Evolutionary conservation across 2,797 vertebrate species (phyloP).

Genomic region (Chrysocyon brachyurus): DNA sequence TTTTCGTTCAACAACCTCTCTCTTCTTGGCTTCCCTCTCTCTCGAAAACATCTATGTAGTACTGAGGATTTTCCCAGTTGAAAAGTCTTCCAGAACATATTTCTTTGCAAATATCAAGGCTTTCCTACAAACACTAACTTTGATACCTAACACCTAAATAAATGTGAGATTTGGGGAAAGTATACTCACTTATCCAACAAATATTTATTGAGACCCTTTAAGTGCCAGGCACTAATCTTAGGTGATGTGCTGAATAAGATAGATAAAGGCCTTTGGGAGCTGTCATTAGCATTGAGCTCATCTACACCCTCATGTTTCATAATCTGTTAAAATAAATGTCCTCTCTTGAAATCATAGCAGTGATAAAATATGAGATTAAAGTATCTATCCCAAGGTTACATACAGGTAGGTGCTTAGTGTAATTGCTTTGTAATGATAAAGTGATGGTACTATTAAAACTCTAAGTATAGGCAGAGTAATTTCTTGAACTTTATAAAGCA

Average conservation of each 20-base stretch:
- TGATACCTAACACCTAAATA: background rate
- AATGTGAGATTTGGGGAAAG: background rate
- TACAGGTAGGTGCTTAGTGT: slow-evolving; percentile 65
- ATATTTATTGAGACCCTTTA: slow-evolving; percentile 31
- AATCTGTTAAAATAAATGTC: slow-evolving; percentile 74
- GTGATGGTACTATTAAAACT: slow-evolving; percentile 78
- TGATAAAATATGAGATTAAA: slow-evolving; percentile 65
- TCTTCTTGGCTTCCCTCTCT: background rate
- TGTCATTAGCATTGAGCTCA: slow-evolving; percentile 53
- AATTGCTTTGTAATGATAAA: slow-evolving; percentile 81
- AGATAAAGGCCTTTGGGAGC: slow-evolving; percentile 47
- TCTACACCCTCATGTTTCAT: slow-evolving; percentile 53
- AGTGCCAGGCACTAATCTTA: background rate
- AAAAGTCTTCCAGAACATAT: slow-evolving; percentile 32
- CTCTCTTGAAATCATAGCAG: slow-evolving; percentile 69
- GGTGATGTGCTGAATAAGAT: slow-evolving; percentile 1
- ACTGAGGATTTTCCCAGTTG: background rate
- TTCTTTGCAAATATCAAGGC: slow-evolving; percentile 26
- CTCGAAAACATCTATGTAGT: background rate
- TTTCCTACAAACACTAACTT: background rate
- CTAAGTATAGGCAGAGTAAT: slow-evolving; percentile 67
- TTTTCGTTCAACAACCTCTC: background rate
- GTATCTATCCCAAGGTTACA: slow-evolving; percentile 77
- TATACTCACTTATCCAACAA: slow-evolving; percentile 11
- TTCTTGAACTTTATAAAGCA: slow-evolving; percentile 73